A percentile compares a stretch with the other conserved stretches of the same genome.
These are phyloP conservation scores for Drosophila meridiana DNA, from an alignment of 2,888 invertebrate species.

Conservation along the genomic window DNA sequence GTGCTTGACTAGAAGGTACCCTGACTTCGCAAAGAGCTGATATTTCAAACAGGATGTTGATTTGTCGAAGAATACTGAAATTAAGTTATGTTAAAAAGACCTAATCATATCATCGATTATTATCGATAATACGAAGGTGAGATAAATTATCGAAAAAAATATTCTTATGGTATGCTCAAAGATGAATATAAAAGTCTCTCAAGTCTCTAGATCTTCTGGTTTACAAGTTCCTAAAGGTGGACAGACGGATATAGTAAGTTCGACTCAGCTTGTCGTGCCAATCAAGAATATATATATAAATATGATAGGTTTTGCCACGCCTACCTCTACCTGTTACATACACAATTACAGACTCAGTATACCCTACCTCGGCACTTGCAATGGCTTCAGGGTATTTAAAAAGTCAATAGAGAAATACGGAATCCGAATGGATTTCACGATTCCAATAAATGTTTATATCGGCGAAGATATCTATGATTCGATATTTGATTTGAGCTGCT, in stretches of 20 bases:
- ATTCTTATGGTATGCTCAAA: no score
- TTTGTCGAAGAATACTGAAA: no score
- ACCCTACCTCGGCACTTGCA: not conserved
- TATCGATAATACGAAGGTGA: no score
- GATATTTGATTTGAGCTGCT: constrained; percentile 6
- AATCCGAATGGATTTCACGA: not conserved
- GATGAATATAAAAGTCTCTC: not conserved
- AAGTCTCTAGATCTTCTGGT: not conserved
- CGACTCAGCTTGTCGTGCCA: no score
- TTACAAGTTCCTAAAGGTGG: not conserved
- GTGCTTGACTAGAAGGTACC: not conserved
- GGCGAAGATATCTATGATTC: not conserved
- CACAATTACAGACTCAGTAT: not conserved
- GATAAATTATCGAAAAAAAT: no score
- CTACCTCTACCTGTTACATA: no score
- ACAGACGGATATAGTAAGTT: not conserved
- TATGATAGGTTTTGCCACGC: not conserved
- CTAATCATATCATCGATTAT: no score
- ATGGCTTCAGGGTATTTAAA: not conserved
- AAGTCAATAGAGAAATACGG: not conserved
- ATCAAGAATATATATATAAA: no score
- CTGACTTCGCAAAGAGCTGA: not conserved
- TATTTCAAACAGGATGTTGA: not conserved
- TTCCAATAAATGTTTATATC: constrained; percentile 3
- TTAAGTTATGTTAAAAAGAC: no score